Conservation (phyloP, 2,888 invertebrate genomes). For the Stegophylla sp. region DNA sequence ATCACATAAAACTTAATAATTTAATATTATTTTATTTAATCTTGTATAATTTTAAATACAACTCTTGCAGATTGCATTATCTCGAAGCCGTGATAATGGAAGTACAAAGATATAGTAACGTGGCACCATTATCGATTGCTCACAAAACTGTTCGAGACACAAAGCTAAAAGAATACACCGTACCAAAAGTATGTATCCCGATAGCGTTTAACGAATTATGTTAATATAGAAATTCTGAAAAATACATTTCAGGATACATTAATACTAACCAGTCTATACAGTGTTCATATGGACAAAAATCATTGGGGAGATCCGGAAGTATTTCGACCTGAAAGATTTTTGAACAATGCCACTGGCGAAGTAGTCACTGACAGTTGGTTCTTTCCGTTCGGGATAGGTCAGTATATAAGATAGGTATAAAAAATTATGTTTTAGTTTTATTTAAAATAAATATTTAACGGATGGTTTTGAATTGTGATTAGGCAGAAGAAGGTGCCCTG, state of each 20-base stretch:
- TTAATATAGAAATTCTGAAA: background rate
- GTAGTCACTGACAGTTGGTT: slow-evolving; percentile 68
- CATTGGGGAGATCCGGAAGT: slow-evolving; percentile 71
- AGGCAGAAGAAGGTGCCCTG: slow-evolving; percentile 73
- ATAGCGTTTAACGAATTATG: background rate
- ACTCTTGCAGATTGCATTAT: slow-evolving; percentile 62
- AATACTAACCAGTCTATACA: slow-evolving; percentile 70
- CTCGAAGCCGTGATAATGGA: slow-evolving; percentile 67
- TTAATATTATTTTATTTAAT: background rate
- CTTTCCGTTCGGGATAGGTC: slow-evolving; percentile 75
- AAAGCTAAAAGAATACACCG: slow-evolving; percentile 66
- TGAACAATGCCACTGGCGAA: slow-evolving; percentile 68
- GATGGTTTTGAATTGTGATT: slow-evolving; percentile 62
- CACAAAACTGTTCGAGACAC: slow-evolving; percentile 67
- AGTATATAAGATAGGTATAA: background rate
- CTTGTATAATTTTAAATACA: background rate
- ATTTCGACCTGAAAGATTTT: slow-evolving; percentile 74
- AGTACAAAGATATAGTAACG: slow-evolving; percentile 67
- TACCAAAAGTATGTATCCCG: slow-evolving; percentile 66
- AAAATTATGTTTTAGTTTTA: background rate
- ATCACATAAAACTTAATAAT: background rate
- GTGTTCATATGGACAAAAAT: slow-evolving; percentile 70
- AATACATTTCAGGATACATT: slow-evolving; percentile 68
- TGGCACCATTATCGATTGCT: slow-evolving; percentile 69
- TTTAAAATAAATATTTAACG: slow-evolving; percentile 62